Evolutionary conservation across 2,797 vertebrate genomes (phyloP).

Genomic region (Rhyacichthys aspro): DNA sequence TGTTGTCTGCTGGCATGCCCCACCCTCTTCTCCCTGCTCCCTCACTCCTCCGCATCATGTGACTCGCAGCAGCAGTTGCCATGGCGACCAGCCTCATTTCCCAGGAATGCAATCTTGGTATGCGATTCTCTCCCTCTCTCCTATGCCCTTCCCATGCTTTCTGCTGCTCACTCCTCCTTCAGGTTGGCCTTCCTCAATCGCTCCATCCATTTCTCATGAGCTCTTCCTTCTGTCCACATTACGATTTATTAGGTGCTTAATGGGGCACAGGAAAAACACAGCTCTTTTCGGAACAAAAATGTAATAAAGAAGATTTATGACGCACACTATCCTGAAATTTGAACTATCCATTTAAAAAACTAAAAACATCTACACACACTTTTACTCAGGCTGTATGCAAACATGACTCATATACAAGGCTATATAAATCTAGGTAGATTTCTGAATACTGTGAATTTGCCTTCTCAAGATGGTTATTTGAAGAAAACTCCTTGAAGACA

Average conservation of each 20-base stretch:
- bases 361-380: too few species aligned
- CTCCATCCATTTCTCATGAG: slow-evolving; percentile 5
- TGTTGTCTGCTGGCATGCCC: slow-evolving; percentile 45
- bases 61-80: slow-evolving; percentile 82
- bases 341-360: too few species aligned
- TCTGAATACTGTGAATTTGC: too few species aligned
- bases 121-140: slow-evolving; percentile 32
- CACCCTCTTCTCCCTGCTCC: slow-evolving; percentile 46
- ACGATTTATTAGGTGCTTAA: background rate
- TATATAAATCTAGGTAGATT: too few species aligned
- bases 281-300: too few species aligned
- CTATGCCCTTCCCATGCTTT: slow-evolving; percentile 27
- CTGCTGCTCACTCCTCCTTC: slow-evolving; percentile 35
- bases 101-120: slow-evolving; percentile 59
- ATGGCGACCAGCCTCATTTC: slow-evolving; percentile 78
- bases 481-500: too few species aligned
- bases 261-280: too few species aligned
- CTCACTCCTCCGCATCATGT: slow-evolving; percentile 77
- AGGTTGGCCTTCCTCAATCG: background rate
- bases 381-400: too few species aligned
- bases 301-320: too few species aligned
- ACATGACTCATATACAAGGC: too few species aligned
- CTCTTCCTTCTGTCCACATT: background rate
- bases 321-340: too few species aligned
- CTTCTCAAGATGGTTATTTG: too few species aligned